Evolutionary conservation across 35 echinoderm and acorn worm species (phyloP).

Genomic region (Chiridota heheva): DNA sequence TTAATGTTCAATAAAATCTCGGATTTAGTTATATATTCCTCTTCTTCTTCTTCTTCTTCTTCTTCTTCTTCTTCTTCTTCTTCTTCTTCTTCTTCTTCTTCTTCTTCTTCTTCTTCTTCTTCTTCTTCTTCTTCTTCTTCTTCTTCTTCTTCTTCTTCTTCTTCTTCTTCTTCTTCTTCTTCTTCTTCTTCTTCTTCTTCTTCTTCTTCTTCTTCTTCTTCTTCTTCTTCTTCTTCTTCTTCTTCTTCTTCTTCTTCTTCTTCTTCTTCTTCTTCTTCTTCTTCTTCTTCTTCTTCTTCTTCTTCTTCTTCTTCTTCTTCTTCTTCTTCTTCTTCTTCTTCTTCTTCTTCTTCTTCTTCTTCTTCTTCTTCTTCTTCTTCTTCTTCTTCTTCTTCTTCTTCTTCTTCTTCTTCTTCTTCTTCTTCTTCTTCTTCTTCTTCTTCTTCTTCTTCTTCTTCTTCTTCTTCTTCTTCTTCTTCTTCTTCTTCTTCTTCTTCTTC

Average conservation of each 20-base stretch:
- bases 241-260: constrained; percentile 34
- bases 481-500: too few relatives aligned
- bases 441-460: too few relatives aligned
- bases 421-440: too few relatives aligned
- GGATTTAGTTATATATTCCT: too few relatives aligned
- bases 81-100: constrained; percentile 34
- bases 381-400: too few relatives aligned
- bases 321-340: too few relatives aligned
- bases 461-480: too few relatives aligned
- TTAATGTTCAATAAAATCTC: too few relatives aligned
- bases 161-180: constrained; percentile 31
- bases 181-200: constrained; percentile 34
- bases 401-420: too few relatives aligned
- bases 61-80: constrained; percentile 34
- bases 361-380: too few relatives aligned
- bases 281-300: constrained; percentile 10
- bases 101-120: constrained; percentile 34
- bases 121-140: constrained; percentile 34
- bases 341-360: too few relatives aligned
- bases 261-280: constrained; percentile 34
- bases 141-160: constrained; percentile 25
- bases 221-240: constrained; percentile 34
- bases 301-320: too few relatives aligned
- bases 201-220: constrained; percentile 34
- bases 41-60: constrained; percentile 31